phyloP scores from a whole-genome alignment of 2,888 invertebrate genomes.

The Troides aeacus region DNA sequence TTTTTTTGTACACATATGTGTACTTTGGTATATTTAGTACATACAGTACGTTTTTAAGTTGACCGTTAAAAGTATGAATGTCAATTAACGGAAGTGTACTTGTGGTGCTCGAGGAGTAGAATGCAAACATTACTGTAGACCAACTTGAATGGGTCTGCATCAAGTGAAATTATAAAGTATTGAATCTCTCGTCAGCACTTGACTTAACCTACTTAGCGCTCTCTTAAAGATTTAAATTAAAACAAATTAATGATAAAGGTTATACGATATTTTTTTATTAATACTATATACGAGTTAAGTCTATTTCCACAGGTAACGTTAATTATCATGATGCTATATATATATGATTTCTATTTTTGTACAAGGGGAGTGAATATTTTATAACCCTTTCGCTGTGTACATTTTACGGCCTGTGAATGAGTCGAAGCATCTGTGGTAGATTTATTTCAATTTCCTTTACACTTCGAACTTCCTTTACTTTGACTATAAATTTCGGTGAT shows the following conservation, averaged over 20 bases:
- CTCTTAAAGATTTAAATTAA: not conserved
- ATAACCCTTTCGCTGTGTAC: conserved; percentile 62
- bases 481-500: conserved; percentile 61
- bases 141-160: not conserved
- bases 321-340: conserved; percentile 32
- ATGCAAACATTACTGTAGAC: too few species aligned
- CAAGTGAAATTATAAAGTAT: not conserved
- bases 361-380: conserved; percentile 53
- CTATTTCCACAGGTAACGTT: conserved; percentile 24
- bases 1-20: too few species aligned
- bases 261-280: too few species aligned
- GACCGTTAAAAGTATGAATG: too few species aligned
- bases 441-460: conserved; percentile 74
- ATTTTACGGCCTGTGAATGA: conserved; percentile 73
- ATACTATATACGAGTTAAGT: too few species aligned
- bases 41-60: too few species aligned
- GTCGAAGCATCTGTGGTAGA: conserved; percentile 72
- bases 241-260: not conserved
- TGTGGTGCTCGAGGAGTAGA: too few species aligned
- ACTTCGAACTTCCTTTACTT: conserved; percentile 68
- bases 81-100: too few species aligned
- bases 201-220: not conserved
- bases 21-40: too few species aligned
- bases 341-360: conserved; percentile 53
- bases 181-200: not conserved